Evolutionary conservation across 2,113 vertebrate genomes (phyloP).

Genomic region (Myodes glareolus): DNA sequence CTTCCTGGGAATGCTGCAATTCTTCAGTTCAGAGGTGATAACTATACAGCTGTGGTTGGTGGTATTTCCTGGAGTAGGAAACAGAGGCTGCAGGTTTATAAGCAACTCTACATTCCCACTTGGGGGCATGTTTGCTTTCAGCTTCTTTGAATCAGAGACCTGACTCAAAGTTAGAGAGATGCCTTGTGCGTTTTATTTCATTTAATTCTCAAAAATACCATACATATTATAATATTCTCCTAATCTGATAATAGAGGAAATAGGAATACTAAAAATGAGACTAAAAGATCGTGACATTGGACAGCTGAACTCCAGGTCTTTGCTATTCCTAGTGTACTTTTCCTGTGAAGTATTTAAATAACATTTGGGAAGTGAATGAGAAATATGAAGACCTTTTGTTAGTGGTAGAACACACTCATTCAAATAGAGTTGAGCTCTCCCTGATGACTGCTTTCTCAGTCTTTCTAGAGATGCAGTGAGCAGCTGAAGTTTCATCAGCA

Average conservation of each 20-base stretch:
- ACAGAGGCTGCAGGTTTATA: background rate
- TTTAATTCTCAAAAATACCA: background rate
- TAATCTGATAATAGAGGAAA: background rate
- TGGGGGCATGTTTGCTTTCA: background rate
- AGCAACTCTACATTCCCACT: background rate
- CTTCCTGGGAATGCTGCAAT: background rate
- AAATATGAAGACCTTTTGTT: background rate
- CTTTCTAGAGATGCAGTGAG: conserved; percentile 23
- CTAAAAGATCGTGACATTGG: background rate
- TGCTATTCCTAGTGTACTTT: background rate
- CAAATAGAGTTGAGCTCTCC: background rate
- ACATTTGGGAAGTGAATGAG: background rate
- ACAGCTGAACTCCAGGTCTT: background rate
- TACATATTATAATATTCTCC: background rate
- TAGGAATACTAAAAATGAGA: background rate
- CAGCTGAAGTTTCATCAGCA: background rate
- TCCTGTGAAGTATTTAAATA: background rate
- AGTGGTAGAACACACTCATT: background rate
- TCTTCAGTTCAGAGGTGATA: background rate
- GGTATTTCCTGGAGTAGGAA: background rate
- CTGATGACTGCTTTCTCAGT: background rate
- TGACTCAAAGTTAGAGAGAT: background rate
- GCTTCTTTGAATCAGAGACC: background rate
- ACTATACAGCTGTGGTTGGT: too few relatives aligned
- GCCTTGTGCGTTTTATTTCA: background rate